Conservation (phyloP, 2,797 vertebrate genomes). For the Heliangelus exortis region DNA sequence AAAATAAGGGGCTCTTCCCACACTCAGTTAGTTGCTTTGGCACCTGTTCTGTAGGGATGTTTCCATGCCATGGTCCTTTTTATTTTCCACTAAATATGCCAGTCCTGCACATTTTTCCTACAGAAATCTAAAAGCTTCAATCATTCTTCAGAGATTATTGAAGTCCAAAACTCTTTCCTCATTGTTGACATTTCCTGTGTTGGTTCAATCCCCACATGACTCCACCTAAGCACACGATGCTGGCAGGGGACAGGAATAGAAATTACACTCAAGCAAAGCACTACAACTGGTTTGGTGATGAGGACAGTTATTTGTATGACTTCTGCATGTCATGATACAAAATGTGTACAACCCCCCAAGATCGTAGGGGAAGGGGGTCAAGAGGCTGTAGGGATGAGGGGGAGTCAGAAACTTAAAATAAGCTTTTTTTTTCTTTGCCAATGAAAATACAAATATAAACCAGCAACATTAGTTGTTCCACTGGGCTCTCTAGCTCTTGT, state of each 20-base stretch:
- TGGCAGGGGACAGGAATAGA: not conserved
- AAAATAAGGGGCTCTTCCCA: not conserved
- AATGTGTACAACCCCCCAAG: not conserved
- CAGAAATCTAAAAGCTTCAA: not conserved
- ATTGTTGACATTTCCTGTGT: not conserved
- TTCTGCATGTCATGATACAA: not conserved
- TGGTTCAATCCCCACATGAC: not conserved
- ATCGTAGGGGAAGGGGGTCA: no score
- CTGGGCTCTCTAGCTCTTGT: not conserved
- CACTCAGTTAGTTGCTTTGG: not conserved
- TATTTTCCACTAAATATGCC: not conserved
- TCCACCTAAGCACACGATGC: not conserved
- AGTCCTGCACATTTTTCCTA: not conserved
- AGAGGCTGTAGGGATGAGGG: not conserved
- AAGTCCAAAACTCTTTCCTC: conserved; percentile 12
- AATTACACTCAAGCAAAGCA: conserved; percentile 20
- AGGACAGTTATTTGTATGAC: conserved; percentile 17
- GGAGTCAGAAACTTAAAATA: not conserved
- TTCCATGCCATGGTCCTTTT: not conserved
- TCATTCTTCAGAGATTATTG: not conserved
- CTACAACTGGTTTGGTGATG: not conserved
- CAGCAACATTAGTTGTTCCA: not conserved
- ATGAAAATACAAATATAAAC: not conserved
- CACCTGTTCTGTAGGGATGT: not conserved
- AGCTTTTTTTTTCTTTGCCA: not conserved